phyloP scores from a whole-genome alignment of 2,113 vertebrate species.

The Chaenocephalus aceratus region DNA sequence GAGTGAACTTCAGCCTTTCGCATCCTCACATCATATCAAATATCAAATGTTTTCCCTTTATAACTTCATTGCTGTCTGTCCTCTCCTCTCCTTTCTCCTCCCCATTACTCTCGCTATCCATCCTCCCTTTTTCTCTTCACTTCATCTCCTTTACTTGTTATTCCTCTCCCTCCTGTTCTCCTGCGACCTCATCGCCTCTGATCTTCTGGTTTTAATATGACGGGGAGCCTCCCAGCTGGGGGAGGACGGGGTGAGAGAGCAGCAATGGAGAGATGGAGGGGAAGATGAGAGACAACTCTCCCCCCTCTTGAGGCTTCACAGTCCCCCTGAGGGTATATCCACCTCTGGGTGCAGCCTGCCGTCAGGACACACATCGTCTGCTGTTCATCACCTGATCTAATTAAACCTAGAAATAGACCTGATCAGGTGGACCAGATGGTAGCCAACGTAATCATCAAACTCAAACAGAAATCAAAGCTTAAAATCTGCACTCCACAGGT shows the following conservation, averaged over 20 bases:
- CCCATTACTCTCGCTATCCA: not conserved
- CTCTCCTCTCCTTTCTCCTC: not conserved
- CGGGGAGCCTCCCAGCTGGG: slow-evolving; percentile 61
- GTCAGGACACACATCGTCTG: slow-evolving; percentile 30
- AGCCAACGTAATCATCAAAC: too few relatives aligned
- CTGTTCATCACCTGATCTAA: slow-evolving; percentile 63
- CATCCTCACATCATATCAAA: not conserved
- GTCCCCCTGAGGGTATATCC: slow-evolving; percentile 15
- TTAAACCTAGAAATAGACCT: slow-evolving; percentile 46
- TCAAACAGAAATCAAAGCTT: slow-evolving; percentile 25
- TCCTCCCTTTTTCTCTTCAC: slow-evolving; percentile 12
- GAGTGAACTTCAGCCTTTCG: not conserved
- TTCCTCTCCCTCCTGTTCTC: slow-evolving; percentile 21
- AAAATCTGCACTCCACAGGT: slow-evolving; percentile 21
- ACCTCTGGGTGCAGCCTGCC: slow-evolving; percentile 52
- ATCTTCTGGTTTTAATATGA: slow-evolving; percentile 68
- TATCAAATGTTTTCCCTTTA: not conserved
- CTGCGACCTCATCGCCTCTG: slow-evolving; percentile 43
- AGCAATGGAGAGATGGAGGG: slow-evolving; percentile 25
- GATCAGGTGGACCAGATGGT: slow-evolving; percentile 57
- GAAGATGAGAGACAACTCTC: slow-evolving; percentile 64
- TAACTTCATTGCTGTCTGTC: not conserved
- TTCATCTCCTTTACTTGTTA: slow-evolving; percentile 30
- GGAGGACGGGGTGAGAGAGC: slow-evolving; percentile 28
- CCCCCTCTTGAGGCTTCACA: slow-evolving; percentile 21